phyloP scores from a whole-genome alignment of 92 coral and sea anemone species.

The Siderastrea radians region DNA sequence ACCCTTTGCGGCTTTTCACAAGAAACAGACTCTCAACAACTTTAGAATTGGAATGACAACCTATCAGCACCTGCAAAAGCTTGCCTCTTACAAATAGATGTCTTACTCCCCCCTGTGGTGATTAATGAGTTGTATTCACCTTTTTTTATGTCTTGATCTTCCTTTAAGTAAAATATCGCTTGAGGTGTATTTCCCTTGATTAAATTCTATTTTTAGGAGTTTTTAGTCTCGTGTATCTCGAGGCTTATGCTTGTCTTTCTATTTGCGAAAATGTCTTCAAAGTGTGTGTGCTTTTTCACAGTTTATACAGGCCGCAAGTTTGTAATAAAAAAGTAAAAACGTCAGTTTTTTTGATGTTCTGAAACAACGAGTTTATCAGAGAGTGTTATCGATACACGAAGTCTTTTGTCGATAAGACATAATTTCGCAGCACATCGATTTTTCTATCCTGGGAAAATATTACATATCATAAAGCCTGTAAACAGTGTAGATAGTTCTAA shows the following conservation, averaged over 20 bases:
- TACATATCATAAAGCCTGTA: conserved; percentile 20
- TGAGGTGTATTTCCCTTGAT: not conserved
- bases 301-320: conserved; percentile 21
- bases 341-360: not conserved
- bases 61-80: conserved; percentile 31
- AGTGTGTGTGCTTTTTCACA: conserved; percentile 1
- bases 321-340: conserved; percentile 8
- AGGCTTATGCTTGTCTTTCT: not conserved
- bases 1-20: not conserved
- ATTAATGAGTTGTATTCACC: conserved; percentile 11
- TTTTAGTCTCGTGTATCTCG: not conserved
- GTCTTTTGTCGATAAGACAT: conserved; percentile 1
- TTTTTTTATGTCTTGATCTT: not conserved
- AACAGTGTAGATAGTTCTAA: conserved; percentile 20
- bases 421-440: not conserved
- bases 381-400: conserved; percentile 1
- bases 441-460: conserved; percentile 17
- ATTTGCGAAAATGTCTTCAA: conserved; percentile 3
- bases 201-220: not conserved
- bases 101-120: conserved; percentile 14
- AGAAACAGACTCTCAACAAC: conserved; percentile 16
- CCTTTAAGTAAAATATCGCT: not conserved
- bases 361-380: not conserved
- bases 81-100: conserved; percentile 1
- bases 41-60: conserved; percentile 13